Conservation (phyloP, 2,797 vertebrate genomes). For the Pteronotus mesoamericanus region DNA sequence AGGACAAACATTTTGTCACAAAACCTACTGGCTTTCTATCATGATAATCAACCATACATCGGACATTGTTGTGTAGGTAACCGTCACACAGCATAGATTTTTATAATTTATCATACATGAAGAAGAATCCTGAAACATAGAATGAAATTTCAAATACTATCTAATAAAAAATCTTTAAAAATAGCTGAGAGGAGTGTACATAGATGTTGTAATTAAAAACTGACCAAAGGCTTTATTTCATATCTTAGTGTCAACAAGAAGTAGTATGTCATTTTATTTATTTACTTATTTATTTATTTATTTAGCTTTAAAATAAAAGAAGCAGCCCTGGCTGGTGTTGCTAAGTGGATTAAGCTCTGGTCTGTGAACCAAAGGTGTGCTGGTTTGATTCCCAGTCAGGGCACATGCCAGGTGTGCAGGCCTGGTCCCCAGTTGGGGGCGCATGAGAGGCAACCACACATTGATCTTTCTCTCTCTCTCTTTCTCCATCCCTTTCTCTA, state of each 20-base stretch:
- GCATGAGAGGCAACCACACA: too few relatives aligned
- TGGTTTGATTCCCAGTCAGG: too few relatives aligned
- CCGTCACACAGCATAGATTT: neutral
- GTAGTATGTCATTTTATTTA: rapidly evolving
- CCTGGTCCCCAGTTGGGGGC: too few relatives aligned
- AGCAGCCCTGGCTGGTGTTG: too few relatives aligned
- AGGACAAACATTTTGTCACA: neutral
- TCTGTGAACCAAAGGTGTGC: too few relatives aligned
- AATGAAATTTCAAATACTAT: neutral
- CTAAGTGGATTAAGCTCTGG: too few relatives aligned
- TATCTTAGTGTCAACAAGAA: neutral
- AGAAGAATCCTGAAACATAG: neutral
- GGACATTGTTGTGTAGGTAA: neutral
- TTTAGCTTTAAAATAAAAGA: too few relatives aligned
- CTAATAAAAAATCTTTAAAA: neutral
- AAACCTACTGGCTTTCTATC: neutral
- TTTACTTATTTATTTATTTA: too few relatives aligned
- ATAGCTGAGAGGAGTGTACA: neutral
- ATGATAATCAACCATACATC: neutral
- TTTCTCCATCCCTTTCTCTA: too few relatives aligned
- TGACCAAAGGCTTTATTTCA: neutral
- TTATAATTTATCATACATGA: neutral
- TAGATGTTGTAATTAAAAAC: neutral
- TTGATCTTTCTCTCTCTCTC: too few relatives aligned
- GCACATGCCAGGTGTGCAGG: too few relatives aligned